phyloP scores from a whole-genome alignment of 2,113 vertebrate species.

The Andinoacara biseriatus region DNA sequence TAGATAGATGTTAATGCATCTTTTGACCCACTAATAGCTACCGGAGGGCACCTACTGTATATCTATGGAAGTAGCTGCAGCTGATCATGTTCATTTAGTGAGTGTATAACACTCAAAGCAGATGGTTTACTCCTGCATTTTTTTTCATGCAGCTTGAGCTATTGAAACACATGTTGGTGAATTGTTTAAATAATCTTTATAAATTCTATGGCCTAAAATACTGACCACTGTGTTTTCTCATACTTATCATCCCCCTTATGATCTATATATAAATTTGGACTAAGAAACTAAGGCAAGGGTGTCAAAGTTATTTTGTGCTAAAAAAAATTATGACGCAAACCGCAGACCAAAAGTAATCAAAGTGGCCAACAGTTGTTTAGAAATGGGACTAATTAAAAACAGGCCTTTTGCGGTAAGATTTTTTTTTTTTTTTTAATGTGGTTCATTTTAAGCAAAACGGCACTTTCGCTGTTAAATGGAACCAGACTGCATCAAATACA shows the following conservation, averaged over 20 bases:
- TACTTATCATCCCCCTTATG: not conserved
- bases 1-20: slow-evolving; percentile 6
- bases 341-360: slow-evolving; percentile 14
- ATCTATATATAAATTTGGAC: not conserved
- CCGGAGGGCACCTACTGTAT: not conserved
- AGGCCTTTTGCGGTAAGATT: not conserved
- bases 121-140: not conserved
- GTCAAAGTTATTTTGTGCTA: not conserved
- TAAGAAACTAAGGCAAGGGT: not conserved
- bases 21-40: not conserved
- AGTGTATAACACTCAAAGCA: not conserved
- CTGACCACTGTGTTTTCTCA: not conserved
- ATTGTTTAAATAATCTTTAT: not conserved
- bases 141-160: not conserved
- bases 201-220: not conserved
- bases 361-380: slow-evolving; percentile 9
- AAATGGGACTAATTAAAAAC: slow-evolving; percentile 17
- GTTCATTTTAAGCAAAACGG: not conserved
- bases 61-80: not conserved
- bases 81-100: slow-evolving; percentile 1
- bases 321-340: not conserved
- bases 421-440: slow-evolving; percentile 25
- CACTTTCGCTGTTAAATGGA: not conserved
- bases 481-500: slow-evolving; percentile 1
- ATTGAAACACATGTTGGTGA: not conserved